Evolutionary conservation across 2,888 invertebrate species (phyloP), one percentile per base, ranked within the genome.

Genomic region (Melanostoma mellinum): DNA sequence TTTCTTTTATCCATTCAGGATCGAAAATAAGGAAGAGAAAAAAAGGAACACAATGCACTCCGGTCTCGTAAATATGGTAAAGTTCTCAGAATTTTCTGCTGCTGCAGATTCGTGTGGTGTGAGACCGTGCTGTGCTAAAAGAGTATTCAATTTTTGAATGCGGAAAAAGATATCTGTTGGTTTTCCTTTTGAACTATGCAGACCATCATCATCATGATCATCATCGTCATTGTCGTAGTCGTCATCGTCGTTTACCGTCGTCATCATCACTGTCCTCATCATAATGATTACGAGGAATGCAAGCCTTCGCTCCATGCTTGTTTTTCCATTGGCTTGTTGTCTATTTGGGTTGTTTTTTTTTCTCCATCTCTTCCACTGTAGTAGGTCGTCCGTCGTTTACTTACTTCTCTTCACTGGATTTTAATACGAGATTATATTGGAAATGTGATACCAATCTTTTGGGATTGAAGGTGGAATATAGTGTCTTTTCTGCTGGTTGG

Each of bases 341-440:
- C 35, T 53, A 30, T 68, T 56, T 71, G 61, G 36, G 44, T 53
- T 6, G 9, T 9, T 6, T 5, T 53, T 10, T 36, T 36, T 20
- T 42, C 42, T 42, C 20, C 20, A 20, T 20, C 20, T 20, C 20
- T 20, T 20, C 20, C 1, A 20, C 20, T 20, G 20, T 20, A 20
- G 20, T 10, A 10, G 8, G 35, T 8, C 58, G 6, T 44, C 6
- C 52, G 30, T 56, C 52, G 6, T 53, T 33, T 30, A 33, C 36
- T 74, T 40, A 42, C 48, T 65, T 36, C 58, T 74, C 44, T 44
- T 74, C 53, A 63, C 55, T 72, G 75, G 85, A 85, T 85, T 85
- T 80, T 78, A 80, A 80, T 79, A 85, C 72, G 56, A 85, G 85
- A 85, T 85, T 85, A 85, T 85, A 85, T 85, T 85, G 79, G 85